Evolutionary conservation across 2,888 invertebrate genomes (phyloP).

Genomic region (Catocala fraxini): DNA sequence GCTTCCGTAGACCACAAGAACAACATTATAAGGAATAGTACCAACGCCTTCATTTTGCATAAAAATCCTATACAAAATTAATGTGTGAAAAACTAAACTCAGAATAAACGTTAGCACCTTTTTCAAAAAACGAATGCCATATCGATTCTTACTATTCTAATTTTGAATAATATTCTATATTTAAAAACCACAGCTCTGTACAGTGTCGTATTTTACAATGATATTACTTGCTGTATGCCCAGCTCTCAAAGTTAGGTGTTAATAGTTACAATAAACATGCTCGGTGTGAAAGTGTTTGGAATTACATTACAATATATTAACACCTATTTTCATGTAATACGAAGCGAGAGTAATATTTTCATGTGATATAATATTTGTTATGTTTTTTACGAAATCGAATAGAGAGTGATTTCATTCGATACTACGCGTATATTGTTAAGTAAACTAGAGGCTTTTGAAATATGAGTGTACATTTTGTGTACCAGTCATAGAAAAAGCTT

Average conservation of each 20-base stretch:
- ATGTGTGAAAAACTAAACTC: no score
- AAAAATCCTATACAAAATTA: neutral
- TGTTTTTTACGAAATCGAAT: neutral
- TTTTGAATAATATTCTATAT: neutral
- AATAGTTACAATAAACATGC: slow-evolving; percentile 55
- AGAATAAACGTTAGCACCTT: no score
- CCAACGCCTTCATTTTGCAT: slow-evolving; percentile 35
- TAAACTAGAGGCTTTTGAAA: no score
- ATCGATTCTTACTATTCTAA: no score
- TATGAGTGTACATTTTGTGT: no score
- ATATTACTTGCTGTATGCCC: slow-evolving; percentile 18
- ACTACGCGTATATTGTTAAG: neutral
- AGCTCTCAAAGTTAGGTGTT: slow-evolving; percentile 37
- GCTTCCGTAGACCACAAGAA: slow-evolving; percentile 42
- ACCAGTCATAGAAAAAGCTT: no score
- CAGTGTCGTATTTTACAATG: slow-evolving; percentile 41
- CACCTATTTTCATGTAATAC: slow-evolving; percentile 46
- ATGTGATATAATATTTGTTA: slow-evolving; percentile 46
- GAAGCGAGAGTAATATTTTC: slow-evolving; percentile 49
- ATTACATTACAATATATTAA: slow-evolving; percentile 49
- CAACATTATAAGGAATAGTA: slow-evolving; percentile 32
- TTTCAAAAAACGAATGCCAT: no score
- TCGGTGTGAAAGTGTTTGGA: slow-evolving; percentile 53
- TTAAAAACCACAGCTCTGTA: slow-evolving; percentile 35
- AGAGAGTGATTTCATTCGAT: neutral